Percentiles rank a stretch among this genome's conserved stretches.
phyloP scores from a whole-genome alignment of 2,797 vertebrate genomes.

The Chlorospingus semifuscus region DNA sequence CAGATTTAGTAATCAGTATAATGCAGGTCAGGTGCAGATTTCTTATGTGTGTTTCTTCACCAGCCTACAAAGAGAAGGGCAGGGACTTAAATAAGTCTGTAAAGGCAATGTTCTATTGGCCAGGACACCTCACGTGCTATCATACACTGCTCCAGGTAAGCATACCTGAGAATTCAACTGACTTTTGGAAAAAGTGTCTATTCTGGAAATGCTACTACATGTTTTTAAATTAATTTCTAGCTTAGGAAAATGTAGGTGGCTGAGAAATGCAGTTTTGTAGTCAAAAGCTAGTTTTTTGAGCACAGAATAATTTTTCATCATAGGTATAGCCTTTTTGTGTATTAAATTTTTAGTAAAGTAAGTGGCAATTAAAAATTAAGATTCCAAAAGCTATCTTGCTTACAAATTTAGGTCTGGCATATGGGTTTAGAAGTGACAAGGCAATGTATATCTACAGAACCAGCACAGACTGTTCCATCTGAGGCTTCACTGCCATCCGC shows the following conservation, averaged over 20 bases:
- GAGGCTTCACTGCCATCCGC: background rate
- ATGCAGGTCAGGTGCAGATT: background rate
- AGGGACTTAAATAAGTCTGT: background rate
- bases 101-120: background rate
- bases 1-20: background rate
- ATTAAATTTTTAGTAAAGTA: background rate
- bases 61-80: background rate
- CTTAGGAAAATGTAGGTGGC: background rate
- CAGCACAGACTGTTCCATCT: background rate
- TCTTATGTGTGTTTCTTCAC: background rate
- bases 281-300: background rate
- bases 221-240: background rate
- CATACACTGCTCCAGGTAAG: background rate
- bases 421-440: background rate
- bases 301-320: background rate
- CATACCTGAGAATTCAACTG: background rate
- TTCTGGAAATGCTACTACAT: background rate
- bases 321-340: background rate
- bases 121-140: background rate
- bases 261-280: background rate
- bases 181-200: background rate
- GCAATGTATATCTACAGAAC: background rate
- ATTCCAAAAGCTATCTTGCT: background rate
- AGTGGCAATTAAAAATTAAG: background rate
- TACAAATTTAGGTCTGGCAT: background rate